Conservation (phyloP, 2,113 vertebrate species). For the Lepus timidus region DNA sequence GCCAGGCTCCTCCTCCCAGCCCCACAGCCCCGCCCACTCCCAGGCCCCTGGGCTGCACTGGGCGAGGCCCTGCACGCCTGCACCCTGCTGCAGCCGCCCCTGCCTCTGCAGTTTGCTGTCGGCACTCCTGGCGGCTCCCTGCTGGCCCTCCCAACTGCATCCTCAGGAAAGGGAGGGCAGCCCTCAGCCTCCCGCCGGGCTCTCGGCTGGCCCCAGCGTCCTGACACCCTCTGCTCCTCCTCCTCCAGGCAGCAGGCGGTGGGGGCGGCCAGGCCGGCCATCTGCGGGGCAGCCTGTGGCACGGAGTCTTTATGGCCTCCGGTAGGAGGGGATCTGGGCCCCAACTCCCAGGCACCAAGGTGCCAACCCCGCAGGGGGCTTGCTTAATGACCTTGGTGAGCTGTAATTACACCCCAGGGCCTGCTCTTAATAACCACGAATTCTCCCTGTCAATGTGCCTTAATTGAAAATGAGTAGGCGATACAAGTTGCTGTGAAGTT, state of each 20-base stretch:
- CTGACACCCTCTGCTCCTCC: background rate
- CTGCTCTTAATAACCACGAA: conserved; percentile 87
- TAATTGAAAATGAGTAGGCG: conserved; percentile 92
- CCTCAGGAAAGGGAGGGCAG: background rate
- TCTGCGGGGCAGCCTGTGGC: background rate
- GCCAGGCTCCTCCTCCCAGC: background rate
- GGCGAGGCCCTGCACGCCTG: background rate
- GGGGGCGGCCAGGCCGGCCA: background rate
- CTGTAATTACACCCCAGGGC: conserved; percentile 88
- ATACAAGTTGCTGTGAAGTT: conserved; percentile 87
- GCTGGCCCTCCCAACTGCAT: background rate
- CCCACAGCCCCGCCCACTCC: background rate
- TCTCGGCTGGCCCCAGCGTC: background rate
- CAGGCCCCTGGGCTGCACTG: background rate
- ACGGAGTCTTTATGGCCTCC: background rate
- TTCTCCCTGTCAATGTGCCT: conserved; percentile 88
- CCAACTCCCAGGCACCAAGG: conserved; percentile 24
- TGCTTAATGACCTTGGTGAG: conserved; percentile 86
- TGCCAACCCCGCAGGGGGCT: conserved; percentile 62
- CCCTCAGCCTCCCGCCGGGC: conserved; percentile 1
- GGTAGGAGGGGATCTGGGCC: conserved; percentile 25
- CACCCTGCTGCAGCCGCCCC: background rate
- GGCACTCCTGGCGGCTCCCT: background rate
- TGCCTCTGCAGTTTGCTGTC: background rate
- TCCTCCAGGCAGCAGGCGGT: conserved; percentile 24